These are phyloP conservation scores for Yponomeuta cagnagella DNA, from an alignment of 2,888 invertebrate genomes.

Conservation along the genomic window DNA sequence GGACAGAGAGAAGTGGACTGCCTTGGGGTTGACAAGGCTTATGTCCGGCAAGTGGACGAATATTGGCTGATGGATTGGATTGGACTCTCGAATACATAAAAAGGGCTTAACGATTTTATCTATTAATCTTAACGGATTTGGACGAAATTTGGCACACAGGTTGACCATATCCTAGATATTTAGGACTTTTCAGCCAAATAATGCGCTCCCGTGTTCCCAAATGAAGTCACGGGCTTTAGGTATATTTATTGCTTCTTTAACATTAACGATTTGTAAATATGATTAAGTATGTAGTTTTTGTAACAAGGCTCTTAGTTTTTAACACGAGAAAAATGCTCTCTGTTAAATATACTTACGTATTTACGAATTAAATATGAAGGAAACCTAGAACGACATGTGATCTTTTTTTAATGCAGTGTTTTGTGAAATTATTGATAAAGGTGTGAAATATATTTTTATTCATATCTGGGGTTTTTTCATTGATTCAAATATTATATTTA, in stretches of 20 bases:
- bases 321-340: background rate
- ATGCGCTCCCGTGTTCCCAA: too few species aligned
- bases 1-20: too few species aligned
- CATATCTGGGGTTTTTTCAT: background rate
- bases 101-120: too few species aligned
- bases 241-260: slow-evolving; percentile 9
- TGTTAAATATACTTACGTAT: background rate
- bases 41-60: too few species aligned
- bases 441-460: background rate
- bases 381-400: slow-evolving; percentile 10
- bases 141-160: too few species aligned
- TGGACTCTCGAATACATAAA: too few species aligned
- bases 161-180: too few species aligned
- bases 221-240: too few species aligned
- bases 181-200: too few species aligned
- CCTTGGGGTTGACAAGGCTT: too few species aligned
- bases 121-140: too few species aligned
- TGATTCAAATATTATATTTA: background rate
- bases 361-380: background rate
- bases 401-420: background rate
- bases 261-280: slow-evolving; percentile 5
- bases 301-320: slow-evolving; percentile 9
- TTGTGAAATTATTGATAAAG: background rate
- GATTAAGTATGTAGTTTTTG: slow-evolving; percentile 1
- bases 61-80: too few species aligned